Base-by-base conservation (phyloP, 1,140 invertebrate species). In the Acarapis woodi region DNA sequence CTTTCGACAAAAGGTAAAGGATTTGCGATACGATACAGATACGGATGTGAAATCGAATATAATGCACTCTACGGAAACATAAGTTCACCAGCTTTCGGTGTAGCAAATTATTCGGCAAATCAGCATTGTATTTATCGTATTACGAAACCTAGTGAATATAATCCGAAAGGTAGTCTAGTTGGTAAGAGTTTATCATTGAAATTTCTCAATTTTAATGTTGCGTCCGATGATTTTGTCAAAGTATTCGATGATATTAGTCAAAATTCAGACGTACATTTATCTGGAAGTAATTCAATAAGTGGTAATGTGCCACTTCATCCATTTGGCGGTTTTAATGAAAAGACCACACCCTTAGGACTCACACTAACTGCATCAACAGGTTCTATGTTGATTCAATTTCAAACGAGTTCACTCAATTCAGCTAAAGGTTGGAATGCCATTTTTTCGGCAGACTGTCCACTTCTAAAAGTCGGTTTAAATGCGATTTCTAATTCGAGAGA, bases 381-480 rank as follows among this genome's bases (percentile, higher is more conserved):
- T 15, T 74, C 83, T 55, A 77, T 88, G 71, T 55, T 80, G 3
- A 61, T 90, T 34, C 64, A 76, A 49, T 90, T 90, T 54, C 63
- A 66, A 15, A 75, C 77, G 23, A 82, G 88, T 59, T 74, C 80
- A 21, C 54, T 88, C 32, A 71, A 82, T 48, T 74, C 69, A 50
- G 67, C 64, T 32, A 61, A 61, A 44, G 74, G 83, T 42, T 90
- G 78, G 77, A 70, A 73, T 53, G 77, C 80, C 18, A 73, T 70
- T 12, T 93, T 82, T 56, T 87, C 79, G 44, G 78, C 82, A 47
- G 83, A 90, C 59, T 93, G 85, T 55, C 78, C 80, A 3, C 58
- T 66, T 15, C 56, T 90, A 22, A 63, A 70, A 49, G 70, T 79
- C 10, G 82, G 82, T 32, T 65, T 68, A 47, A 73, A 77, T 47